Base-by-base conservation (phyloP, 2,888 invertebrate genomes). In the Osedax fenrisi region DNA sequence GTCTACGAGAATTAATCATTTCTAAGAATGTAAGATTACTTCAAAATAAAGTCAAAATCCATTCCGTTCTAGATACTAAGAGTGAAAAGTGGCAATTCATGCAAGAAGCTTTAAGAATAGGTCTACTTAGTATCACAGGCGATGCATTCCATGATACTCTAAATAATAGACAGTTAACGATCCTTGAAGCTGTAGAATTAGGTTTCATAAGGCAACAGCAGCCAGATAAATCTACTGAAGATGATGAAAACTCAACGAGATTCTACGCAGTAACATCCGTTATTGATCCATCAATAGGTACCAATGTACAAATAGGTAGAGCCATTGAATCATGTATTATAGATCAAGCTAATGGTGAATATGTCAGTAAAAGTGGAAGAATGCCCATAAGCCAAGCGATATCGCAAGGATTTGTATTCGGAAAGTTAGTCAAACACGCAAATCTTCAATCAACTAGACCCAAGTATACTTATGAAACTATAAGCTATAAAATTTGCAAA, bases 241-340 rank as follows among this genome's bases (percentile, higher is more conserved):
- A 21, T 25, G 61, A 25, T 61, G 66, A 25, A 74, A 77, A 82
- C 27, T 89, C 90, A n/a, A 76, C 75, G 0, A 72, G 68, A 41
- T 75, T 71, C 22, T 93, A 94, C 76, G 89, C 92, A 21, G 82
- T 84, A 80, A 89, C 89, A 80, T 91, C 91, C 80, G 88, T 91
- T 80, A 88, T 97, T 73, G 93, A 97, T 83, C 91, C 94, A 0
- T 90, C 89, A 84, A 90, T 91, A 26, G 94, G 94, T 5, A 90
- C 92, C 84, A 88, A 93, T 77, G 85, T 94, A 76, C 91, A 94
- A 81, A 88, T 90, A 2, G 80, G 80, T 70, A 81, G 84, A 75
- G 86, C 85, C 17, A 88, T 94, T 1, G 88, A 89, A 77, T 88
- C 89, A 73, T 91, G 91, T 13, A 83, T 85, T 26, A 88, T 93